phyloP scores from a whole-genome alignment of 2,113 vertebrate species.

The Verasper variegatus region DNA sequence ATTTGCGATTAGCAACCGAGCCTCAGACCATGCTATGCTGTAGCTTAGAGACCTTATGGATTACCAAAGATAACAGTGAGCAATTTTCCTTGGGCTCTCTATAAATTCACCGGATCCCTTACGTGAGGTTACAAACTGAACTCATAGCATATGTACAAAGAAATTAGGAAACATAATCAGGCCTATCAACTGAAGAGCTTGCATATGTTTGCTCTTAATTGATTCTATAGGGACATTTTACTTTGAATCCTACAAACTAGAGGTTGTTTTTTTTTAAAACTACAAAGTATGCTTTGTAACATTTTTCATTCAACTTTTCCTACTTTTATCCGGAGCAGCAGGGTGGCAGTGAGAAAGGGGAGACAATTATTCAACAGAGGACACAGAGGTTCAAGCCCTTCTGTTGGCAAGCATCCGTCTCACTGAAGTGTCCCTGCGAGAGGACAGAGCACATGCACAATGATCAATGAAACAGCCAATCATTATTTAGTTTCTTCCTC shows the following conservation, averaged over 20 bases:
- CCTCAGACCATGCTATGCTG: slow-evolving; percentile 56
- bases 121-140: slow-evolving; percentile 23
- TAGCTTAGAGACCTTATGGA: slow-evolving; percentile 66
- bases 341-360: slow-evolving; percentile 38
- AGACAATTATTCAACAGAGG: slow-evolving; percentile 64
- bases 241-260: slow-evolving; percentile 1
- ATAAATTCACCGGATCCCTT: neutral
- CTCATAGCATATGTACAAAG: neutral
- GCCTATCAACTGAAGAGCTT: neutral
- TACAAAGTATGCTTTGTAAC: neutral
- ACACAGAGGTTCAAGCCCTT: slow-evolving; percentile 60
- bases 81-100: slow-evolving; percentile 39
- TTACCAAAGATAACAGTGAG: slow-evolving; percentile 73
- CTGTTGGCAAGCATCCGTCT: slow-evolving; percentile 61
- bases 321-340: slow-evolving; percentile 32
- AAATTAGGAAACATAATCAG: neutral
- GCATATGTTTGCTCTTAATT: slow-evolving; percentile 2
- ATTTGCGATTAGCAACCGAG: slow-evolving; percentile 74
- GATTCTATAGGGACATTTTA: slow-evolving; percentile 8
- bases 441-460: slow-evolving; percentile 39
- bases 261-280: neutral
- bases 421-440: slow-evolving; percentile 44
- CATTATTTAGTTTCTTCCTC: slow-evolving; percentile 48
- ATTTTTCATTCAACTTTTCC: slow-evolving; percentile 2
- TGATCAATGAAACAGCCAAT: slow-evolving; percentile 62